A percentile compares a stretch with the other conserved stretches of the same genome.
phyloP scores from a whole-genome alignment of 2,113 vertebrate species.

The Leptodactylus fuscus region DNA sequence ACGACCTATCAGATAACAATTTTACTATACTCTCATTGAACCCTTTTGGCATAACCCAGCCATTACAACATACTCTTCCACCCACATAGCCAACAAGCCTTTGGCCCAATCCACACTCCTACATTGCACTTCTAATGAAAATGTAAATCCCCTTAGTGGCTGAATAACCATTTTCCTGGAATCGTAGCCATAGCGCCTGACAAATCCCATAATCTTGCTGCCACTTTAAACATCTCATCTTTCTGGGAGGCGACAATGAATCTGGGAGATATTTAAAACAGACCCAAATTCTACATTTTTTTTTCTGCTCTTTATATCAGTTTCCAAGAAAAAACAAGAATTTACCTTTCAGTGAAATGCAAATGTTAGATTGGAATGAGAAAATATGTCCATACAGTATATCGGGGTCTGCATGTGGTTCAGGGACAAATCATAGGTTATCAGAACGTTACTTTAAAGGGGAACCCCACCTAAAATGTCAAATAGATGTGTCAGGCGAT shows the following conservation, averaged over 20 bases:
- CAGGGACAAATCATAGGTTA: neutral
- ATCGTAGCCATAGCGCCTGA: neutral
- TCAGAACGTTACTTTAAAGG: neutral
- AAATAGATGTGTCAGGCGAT: no score
- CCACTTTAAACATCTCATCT: neutral
- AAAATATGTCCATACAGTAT: neutral
- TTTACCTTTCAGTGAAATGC: neutral
- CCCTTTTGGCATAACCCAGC: neutral
- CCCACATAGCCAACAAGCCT: neutral
- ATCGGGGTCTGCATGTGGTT: no score
- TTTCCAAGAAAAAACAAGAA: neutral
- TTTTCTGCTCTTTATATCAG: neutral
- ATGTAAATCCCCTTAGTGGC: neutral
- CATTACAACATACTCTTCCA: neutral
- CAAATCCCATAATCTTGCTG: slow-evolving; percentile 15
- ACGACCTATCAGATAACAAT: neutral
- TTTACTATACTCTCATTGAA: neutral
- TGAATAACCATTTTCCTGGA: slow-evolving; percentile 14
- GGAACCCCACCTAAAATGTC: no score
- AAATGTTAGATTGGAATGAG: neutral
- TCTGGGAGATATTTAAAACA: neutral
- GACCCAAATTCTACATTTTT: neutral
- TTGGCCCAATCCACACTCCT: neutral
- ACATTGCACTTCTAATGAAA: neutral
- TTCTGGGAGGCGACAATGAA: neutral